Percentiles rank a stretch among this genome's conserved stretches.
phyloP scores from a whole-genome alignment of 92 coral and sea anemone genomes.

The Hydrozoanthus gracilis region DNA sequence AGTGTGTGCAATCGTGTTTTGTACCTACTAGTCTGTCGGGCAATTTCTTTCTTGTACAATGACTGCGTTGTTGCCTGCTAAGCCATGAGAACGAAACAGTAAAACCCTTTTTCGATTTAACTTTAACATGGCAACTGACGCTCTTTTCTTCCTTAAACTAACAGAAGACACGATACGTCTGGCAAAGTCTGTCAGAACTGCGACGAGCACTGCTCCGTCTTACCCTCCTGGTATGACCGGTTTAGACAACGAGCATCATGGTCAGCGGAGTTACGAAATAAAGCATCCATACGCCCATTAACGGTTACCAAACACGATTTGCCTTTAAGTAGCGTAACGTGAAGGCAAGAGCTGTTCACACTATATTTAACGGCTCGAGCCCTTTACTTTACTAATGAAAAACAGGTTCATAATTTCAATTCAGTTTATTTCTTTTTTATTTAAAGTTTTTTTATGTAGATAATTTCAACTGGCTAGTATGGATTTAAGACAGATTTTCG shows the following conservation, averaged over 20 bases:
- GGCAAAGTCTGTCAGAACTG: conserved; percentile 23
- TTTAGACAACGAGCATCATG: conserved; percentile 15
- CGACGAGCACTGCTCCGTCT: not conserved
- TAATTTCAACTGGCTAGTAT: too few species aligned
- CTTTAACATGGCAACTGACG: not conserved
- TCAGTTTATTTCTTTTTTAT: too few species aligned
- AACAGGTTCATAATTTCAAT: too few species aligned
- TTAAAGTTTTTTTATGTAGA: too few species aligned
- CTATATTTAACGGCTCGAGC: too few species aligned
- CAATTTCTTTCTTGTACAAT: too few species aligned
- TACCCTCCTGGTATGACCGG: conserved; percentile 44
- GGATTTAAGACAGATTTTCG: too few species aligned
- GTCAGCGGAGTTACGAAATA: conserved; percentile 29
- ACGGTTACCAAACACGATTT: not conserved
- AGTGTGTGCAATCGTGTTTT: not conserved
- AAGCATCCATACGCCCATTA: conserved; percentile 31
- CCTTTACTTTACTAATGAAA: too few species aligned
- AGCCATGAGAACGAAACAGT: too few species aligned
- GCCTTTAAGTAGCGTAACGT: not conserved
- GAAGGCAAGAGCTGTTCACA: not conserved
- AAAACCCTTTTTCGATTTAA: not conserved
- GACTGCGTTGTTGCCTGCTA: too few species aligned
- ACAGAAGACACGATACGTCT: conserved; percentile 34
- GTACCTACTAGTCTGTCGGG: not conserved
- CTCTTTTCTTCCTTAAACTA: not conserved